Evolutionary conservation across 2,113 vertebrate species (phyloP), one percentile per base, ranked within the genome.

Genomic region (Gobio gobio): DNA sequence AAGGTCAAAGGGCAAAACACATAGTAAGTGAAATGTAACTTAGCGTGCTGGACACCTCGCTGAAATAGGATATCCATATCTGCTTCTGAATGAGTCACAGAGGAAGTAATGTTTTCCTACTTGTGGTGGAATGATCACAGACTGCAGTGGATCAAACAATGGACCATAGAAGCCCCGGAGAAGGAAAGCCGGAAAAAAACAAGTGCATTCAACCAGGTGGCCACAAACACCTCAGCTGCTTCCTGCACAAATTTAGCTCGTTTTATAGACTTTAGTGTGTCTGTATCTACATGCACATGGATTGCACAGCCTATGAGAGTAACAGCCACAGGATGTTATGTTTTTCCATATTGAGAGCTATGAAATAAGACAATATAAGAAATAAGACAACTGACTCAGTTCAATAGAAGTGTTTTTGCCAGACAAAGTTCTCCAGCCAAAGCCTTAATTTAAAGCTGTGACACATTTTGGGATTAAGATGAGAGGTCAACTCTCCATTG

Each of bases 21-120:
- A 85, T 16, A 33, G 68, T 22, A 72, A 45, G 29, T 43, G 2
- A 79, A 13, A 20, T 29, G n/a, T 20, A 85, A 61, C 86, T 72
- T 86, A 83, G 80, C 87, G 73, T 24, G 86, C 82, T 56, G 83
- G 40, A 72, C 51, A 47, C 56, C 61, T 85, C 86, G 3, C 20
- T 16, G n/a, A 9, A 43, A 79, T 45, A 94, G 94, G 91, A 95
- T 91, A 91, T 94, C 93, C 78, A 16, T 85, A 78, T 16, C 68
- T 83, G 83, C n/a, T 64, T 89, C 86, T 88, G 86, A 89, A 77
- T 82, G 75, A 88, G 82, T 76, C 84, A 82, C 88, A 77, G 75
- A 86, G 91, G 92, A 94, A 93, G 88, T 80, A 3, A 86, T 47
- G 84, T 78, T 92, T 93, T 93, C 91, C 90, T 89, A 86, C 72